Conservation (phyloP, 30 jellyfish, hydroid and myxozoan genomes). For the Phacellophora camtschatica region DNA sequence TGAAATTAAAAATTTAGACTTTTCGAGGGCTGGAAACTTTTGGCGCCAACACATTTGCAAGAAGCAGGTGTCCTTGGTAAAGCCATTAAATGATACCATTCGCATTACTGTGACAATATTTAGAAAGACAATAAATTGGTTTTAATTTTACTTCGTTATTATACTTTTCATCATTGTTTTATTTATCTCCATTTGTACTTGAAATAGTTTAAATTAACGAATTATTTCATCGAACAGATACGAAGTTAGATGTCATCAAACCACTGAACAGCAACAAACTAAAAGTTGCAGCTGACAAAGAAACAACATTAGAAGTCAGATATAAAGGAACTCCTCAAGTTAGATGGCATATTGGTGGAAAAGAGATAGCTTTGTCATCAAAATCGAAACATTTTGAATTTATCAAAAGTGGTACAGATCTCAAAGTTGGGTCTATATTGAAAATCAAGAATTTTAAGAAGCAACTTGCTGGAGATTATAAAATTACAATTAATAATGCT, state of each 20-base stretch:
- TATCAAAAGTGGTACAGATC: constrained; percentile 26
- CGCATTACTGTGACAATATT: too few relatives aligned
- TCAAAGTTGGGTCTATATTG: constrained; percentile 24
- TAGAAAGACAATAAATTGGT: too few relatives aligned
- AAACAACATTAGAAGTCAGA: constrained; percentile 19
- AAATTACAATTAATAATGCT: constrained; percentile 20
- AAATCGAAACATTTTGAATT: constrained; percentile 53
- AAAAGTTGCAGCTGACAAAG: constrained; percentile 18
- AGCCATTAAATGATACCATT: too few relatives aligned
- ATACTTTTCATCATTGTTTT: too few relatives aligned
- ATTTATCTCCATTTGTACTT: too few relatives aligned
- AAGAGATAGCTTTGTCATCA: constrained; percentile 11
- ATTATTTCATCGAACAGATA: too few relatives aligned
- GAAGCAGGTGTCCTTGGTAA: too few relatives aligned
- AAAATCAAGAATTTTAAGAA: constrained; percentile 47
- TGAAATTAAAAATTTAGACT: too few relatives aligned
- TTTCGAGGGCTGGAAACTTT: too few relatives aligned
- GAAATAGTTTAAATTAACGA: too few relatives aligned
- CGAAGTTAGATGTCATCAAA: constrained; percentile 15
- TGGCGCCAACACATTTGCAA: too few relatives aligned
- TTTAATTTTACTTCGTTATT: too few relatives aligned
- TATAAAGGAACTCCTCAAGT: constrained; percentile 47
- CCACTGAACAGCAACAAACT: constrained; percentile 26
- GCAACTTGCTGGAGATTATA: constrained; percentile 35
- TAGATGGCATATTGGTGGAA: constrained; percentile 47